A percentile compares a stretch with the other conserved stretches of the same genome.
Evolutionary conservation across 2,113 vertebrate genomes (phyloP).

Genomic region (Sporophila hypoxantha): DNA sequence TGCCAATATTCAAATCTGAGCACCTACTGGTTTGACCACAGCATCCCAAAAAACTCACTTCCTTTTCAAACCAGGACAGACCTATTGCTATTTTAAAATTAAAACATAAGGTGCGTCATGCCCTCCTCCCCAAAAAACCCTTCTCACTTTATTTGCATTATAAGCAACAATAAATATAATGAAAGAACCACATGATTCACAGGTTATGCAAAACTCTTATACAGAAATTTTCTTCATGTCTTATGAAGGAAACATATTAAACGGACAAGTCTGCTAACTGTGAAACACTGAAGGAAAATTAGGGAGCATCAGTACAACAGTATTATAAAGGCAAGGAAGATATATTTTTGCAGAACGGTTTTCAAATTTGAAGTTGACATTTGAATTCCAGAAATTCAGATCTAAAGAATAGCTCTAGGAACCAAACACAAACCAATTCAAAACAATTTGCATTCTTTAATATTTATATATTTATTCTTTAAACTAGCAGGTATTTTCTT

Average conservation of each 20-base stretch:
- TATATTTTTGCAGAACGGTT: background rate
- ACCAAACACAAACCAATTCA: background rate
- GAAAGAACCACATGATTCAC: background rate
- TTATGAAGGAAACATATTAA: background rate
- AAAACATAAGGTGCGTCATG: background rate
- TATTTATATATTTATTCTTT: background rate
- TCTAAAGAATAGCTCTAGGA: background rate
- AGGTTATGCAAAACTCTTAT: background rate
- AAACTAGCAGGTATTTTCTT: background rate
- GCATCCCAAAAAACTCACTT: too few relatives aligned
- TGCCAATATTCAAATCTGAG: too few relatives aligned
- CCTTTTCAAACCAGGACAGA: too few relatives aligned
- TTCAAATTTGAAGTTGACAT: background rate
- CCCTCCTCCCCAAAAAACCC: fast-evolving
- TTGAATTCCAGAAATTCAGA: background rate
- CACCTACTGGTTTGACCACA: too few relatives aligned
- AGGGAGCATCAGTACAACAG: background rate
- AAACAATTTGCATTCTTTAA: background rate
- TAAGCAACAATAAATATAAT: background rate
- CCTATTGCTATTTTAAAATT: background rate
- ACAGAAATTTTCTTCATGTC: background rate
- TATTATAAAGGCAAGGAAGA: background rate
- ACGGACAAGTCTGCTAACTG: background rate
- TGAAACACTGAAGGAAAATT: background rate
- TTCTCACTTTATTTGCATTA: background rate